phyloP scores from a whole-genome alignment of 1,140 invertebrate genomes.

The Drosophila kikkawai region DNA sequence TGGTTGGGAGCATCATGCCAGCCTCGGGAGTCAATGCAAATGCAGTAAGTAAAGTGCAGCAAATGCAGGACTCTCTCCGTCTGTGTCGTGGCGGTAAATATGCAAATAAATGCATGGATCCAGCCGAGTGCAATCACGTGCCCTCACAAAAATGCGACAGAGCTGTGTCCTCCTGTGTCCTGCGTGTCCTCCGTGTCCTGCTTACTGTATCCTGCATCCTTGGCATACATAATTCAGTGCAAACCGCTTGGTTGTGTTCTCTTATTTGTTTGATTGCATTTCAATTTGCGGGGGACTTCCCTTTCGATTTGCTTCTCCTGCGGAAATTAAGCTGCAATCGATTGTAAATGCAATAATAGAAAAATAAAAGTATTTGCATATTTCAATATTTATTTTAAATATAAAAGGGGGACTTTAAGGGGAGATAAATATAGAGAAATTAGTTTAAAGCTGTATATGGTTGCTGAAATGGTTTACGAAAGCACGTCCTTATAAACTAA shows the following conservation, averaged over 20 bases:
- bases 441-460: no score
- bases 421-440: not conserved
- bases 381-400: not conserved
- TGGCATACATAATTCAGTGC: slow-evolving; percentile 63
- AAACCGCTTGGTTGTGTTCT: slow-evolving; percentile 30
- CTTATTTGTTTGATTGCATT: slow-evolving; percentile 66
- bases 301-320: slow-evolving; percentile 9
- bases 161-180: slow-evolving; percentile 13
- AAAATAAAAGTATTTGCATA: slow-evolving; percentile 8
- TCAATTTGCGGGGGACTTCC: slow-evolving; percentile 45
- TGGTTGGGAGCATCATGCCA: slow-evolving; percentile 19
- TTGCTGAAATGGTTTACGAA: no score
- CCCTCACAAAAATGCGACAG: slow-evolving; percentile 34
- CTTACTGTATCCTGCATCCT: slow-evolving; percentile 29
- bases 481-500: not conserved
- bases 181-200: slow-evolving; percentile 8
- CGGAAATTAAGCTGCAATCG: slow-evolving; percentile 68
- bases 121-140: slow-evolving; percentile 66
- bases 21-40: slow-evolving; percentile 38
- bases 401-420: not conserved
- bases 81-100: slow-evolving; percentile 59
- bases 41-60: slow-evolving; percentile 39
- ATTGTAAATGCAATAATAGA: not conserved
- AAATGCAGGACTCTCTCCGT: slow-evolving; percentile 25
- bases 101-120: slow-evolving; percentile 72